Base-by-base conservation (phyloP, 2,113 vertebrate species). In the Dipodomys merriami region DNA sequence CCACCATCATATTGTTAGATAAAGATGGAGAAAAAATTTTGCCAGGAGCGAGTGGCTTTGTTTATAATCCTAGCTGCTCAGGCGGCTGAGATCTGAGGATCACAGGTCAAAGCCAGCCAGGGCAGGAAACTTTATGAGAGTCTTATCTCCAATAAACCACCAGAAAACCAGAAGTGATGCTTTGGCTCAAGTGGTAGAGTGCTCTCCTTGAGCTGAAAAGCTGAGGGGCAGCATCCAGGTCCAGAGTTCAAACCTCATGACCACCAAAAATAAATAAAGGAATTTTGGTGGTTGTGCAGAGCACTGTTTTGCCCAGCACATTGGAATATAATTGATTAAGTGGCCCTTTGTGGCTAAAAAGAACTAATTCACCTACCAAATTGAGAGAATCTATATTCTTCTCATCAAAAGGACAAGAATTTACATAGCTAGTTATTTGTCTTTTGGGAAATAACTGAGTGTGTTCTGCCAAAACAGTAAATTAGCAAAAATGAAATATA, bases 361-460 rank as follows among this genome's bases (percentile, higher is more conserved):
- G 80, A 94, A 53, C 80, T 65, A 91, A 88, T 88, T 91, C 83
- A 76, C 16, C 62, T 44, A 93, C 83, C 53, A 81, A 93, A 86
- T 30, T 78, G 71, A 96, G 46, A 13, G 88, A 91, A 90, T 90
- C 93, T 91, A 92, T 72, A 81, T 91, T 93, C 27, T 90, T 86
- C 16, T 30, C 69, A 81, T 86, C 30, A 27, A 4, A 78, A 85
- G 29, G 53, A 94, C 76, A 49, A 86, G 82, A 92, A 20, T 64
- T 53, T 46, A n/a, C 81, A 35, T 78, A 91, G 29, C 81, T 82
- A 91, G 65, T 95, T 96, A 92, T 80, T 96, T 46, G 92, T 95
- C 95, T 95, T 93, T 84, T 13, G 90, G 83, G 95, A 96, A 97
- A 94, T 96, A 95, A 96, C 79, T 90, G 91, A n/a, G 46, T 91